Base-by-base conservation (phyloP, 2,888 invertebrate species). In the Pollenia amentaria region DNA sequence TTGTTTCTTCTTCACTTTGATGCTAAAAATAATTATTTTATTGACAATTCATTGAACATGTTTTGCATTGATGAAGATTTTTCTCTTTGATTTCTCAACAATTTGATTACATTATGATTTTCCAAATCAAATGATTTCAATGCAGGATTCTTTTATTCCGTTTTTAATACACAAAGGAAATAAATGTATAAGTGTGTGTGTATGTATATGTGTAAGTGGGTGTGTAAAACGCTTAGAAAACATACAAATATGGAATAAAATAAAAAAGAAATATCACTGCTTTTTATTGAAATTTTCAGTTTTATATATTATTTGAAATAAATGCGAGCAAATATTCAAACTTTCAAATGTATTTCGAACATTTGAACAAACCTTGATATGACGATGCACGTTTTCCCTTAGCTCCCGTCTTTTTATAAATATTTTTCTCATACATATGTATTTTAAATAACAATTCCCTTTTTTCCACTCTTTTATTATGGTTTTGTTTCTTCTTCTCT, bases 91-190 rank as follows among this genome's bases (percentile, higher is more conserved):
- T 75, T 60, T 46, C 55, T 78, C 16, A 60, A 78, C 42, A 78
- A 82, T 51, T 73, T 78, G 38, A 78, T 82, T 73, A 53, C 73
- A 75, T 77, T 82, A 85, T 83, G 51, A 79, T 79, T 83, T 86
- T 86, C 82, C 79, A 82, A 82, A 78, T 78, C 85, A 78, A 57
- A 57, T 62, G 55, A 64, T 75, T 82, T 75, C 69, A 78, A 75
- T 64, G 8, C 38, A 14, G 10, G 16, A 18, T 44, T 38, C 44
- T 62, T 70, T 46, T 21, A 73, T 57, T 69, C 14, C 48, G 6
- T 81, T 80, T 80, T 73, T 55, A 55, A 73, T 77, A 62, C 81
- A 67, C 80, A 77, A 81, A 81, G 81, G 76, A 72, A 62, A 29
- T 29, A 29, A 57, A 51, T 14, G 2, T 48, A 14, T 38, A 4